Base-by-base conservation (phyloP, 64 coral and sea anemone species). In the Platygyra sinensis region DNA sequence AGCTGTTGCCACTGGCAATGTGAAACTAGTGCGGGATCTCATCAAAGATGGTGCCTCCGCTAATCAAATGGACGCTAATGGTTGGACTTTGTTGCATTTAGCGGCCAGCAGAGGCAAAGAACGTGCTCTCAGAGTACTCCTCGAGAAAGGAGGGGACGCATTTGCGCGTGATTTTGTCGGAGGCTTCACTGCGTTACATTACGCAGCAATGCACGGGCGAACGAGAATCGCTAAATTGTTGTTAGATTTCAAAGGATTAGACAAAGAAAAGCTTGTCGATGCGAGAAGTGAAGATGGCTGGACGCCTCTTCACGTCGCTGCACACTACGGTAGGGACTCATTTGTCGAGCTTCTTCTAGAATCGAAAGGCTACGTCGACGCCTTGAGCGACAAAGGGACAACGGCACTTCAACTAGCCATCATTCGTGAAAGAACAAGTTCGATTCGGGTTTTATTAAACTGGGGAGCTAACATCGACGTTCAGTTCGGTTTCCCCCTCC, bases 361-460 rank as follows among this genome's bases (percentile, higher is more conserved):
- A 57, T 91, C 91, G 2, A 80, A 83, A 64, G 95, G 88, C 0
- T 89, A 84, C 9, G 95, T 97, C 24, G 95, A 97, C 87, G 95
- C 95, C 72, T 49, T 94, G 18, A 97, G 95, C 20, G 95, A 97
- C 77, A 97, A 97, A 73, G 95, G 95, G 13, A 97, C 95, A 0
- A 97, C 95, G n/a, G 95, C 95, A 24, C 95, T 97, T 83, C 95
- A 97, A 87, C 88, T 97, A 25, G 95, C 91, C 24, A 97, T 97
- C n/a, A 97, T 97, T 94, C 91, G 95, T 62, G 95, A 97, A 88
- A 89, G 95, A 82, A 91, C 88, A 31, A 97, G 60, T 63, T 97
- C 91, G 62, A 89, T 97, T 65, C 90, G 87, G 50, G 95, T 97
- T 30, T 73, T 97, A 31, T 75, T 97, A 25, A 89, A 90, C 36